Conservation (phyloP, 35 echinoderm and acorn worm species). For the Lytechinus variegatus region DNA sequence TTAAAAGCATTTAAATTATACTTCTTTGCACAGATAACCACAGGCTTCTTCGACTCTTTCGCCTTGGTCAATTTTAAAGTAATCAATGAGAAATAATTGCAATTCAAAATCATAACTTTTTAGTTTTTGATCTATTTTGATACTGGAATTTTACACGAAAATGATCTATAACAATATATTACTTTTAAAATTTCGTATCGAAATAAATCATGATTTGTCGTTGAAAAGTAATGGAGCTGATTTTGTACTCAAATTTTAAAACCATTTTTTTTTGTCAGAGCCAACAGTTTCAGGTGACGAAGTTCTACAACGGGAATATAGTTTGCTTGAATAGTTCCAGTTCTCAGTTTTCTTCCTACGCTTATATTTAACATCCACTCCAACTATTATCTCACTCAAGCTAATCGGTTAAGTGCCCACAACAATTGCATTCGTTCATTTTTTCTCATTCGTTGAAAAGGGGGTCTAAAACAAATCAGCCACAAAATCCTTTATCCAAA, state of each 20-base stretch:
- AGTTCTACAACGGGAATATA: neutral
- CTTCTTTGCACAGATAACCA: too few species aligned
- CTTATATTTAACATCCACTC: neutral
- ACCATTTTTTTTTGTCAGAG: too few species aligned
- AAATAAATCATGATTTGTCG: neutral
- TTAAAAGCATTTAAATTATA: too few species aligned
- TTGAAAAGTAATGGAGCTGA: neutral
- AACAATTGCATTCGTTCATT: neutral
- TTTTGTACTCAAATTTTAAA: neutral
- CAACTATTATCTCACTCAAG: neutral
- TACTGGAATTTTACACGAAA: too few species aligned
- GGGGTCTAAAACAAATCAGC: conserved; percentile 9
- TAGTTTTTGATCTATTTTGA: too few species aligned
- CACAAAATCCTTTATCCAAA: neutral
- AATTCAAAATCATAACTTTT: too few species aligned
- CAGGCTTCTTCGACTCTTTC: too few species aligned
- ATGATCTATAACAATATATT: too few species aligned
- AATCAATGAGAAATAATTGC: too few species aligned
- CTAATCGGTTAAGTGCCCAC: conserved; percentile 9
- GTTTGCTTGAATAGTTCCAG: neutral
- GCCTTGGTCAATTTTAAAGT: too few species aligned
- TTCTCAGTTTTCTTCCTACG: neutral
- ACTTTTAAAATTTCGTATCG: neutral
- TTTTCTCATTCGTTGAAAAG: neutral
- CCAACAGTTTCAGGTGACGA: neutral